Conservation (phyloP, 2,888 invertebrate genomes). For the Ferrisia virgata region DNA sequence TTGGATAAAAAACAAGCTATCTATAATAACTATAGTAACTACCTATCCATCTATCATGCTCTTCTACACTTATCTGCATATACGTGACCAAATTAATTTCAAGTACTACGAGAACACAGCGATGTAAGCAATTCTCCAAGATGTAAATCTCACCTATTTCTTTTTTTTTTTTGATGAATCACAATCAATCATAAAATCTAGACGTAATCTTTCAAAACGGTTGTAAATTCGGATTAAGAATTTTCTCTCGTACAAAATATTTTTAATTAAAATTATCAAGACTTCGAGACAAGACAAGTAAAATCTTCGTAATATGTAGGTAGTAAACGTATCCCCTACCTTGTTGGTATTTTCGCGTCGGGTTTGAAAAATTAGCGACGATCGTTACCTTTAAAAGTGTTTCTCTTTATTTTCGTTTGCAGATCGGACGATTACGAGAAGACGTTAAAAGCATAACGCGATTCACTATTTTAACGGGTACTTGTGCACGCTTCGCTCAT, state of each 20-base stretch:
- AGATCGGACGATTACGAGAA: not conserved
- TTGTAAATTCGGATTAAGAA: not conserved
- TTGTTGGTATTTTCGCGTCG: not conserved
- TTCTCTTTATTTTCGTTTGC: not conserved
- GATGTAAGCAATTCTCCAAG: not conserved
- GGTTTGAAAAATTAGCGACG: conserved; percentile 3
- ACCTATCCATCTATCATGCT: too few relatives aligned
- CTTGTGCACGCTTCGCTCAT: conserved; percentile 9
- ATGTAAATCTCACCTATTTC: not conserved
- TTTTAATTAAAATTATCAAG: conserved; percentile 8
- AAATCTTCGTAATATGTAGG: not conserved
- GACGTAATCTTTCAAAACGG: not conserved
- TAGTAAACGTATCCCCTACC: too few relatives aligned
- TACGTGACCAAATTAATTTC: too few relatives aligned
- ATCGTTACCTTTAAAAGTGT: not conserved
- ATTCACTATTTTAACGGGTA: not conserved
- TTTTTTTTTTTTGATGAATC: not conserved
- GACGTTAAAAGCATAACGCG: conserved; percentile 4
- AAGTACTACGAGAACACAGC: not conserved
- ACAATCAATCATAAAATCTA: not conserved
- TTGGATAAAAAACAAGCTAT: too few relatives aligned
- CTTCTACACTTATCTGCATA: too few relatives aligned
- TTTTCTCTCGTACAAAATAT: not conserved
- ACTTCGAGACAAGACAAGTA: not conserved
- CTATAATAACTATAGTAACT: too few relatives aligned